Evolutionary conservation across 2,113 vertebrate genomes (phyloP).

Genomic region (Cyprinodon tularosa): DNA sequence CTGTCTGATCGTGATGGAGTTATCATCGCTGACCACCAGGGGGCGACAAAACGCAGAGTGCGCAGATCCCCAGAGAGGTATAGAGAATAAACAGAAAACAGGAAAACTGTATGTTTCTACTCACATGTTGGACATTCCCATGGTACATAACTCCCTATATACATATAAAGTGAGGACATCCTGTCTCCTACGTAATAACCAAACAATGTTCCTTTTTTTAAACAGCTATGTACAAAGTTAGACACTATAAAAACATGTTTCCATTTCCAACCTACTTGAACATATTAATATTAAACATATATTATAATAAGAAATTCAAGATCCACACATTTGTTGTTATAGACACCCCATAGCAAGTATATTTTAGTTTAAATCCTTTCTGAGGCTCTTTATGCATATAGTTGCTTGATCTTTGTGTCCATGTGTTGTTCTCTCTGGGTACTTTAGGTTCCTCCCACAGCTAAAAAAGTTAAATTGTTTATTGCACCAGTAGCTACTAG

Average conservation of each 20-base stretch:
- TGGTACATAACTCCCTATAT: neutral
- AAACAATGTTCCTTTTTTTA: neutral
- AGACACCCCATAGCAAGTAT: no score
- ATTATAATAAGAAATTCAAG: no score
- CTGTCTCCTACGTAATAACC: neutral
- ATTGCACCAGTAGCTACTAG: neutral
- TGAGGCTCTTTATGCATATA: no score
- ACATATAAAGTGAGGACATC: neutral
- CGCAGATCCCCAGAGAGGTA: neutral
- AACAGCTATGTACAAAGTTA: no score
- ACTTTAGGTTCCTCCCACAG: neutral
- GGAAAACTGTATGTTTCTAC: neutral
- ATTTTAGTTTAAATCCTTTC: no score
- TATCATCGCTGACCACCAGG: constrained; percentile 48
- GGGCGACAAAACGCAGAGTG: constrained; percentile 48
- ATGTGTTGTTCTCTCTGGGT: neutral
- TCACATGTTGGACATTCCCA: neutral
- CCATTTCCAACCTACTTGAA: neutral
- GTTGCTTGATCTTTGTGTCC: neutral
- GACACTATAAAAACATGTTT: neutral
- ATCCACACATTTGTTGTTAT: no score
- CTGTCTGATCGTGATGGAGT: constrained; percentile 11
- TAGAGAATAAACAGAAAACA: neutral
- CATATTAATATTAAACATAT: neutral
- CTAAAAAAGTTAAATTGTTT: neutral